phyloP scores from a whole-genome alignment of 2,113 vertebrate genomes.

The Pseudopodoces humilis region DNA sequence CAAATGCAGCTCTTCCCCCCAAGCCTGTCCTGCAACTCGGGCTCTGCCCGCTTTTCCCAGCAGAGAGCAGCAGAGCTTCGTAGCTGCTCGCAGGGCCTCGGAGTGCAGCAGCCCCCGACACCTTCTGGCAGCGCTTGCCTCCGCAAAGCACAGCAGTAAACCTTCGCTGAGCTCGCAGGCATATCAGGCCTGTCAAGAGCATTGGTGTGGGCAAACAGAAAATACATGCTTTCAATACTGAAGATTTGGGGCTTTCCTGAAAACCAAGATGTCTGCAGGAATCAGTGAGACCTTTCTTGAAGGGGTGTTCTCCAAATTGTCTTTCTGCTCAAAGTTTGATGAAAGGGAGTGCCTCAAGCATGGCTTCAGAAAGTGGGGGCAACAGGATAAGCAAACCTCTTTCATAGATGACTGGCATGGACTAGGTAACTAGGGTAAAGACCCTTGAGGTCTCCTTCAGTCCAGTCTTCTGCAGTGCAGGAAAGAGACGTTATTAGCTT shows the following conservation, averaged over 20 bases:
- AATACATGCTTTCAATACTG: neutral
- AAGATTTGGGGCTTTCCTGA: neutral
- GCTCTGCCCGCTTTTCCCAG: slow-evolving; percentile 9
- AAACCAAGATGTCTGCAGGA: neutral
- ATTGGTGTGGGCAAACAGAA: neutral
- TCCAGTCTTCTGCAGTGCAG: neutral
- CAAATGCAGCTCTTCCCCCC: neutral
- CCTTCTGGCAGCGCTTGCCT: neutral
- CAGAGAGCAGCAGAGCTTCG: slow-evolving; percentile 62
- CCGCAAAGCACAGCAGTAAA: neutral
- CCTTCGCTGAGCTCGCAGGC: neutral
- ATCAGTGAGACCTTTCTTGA: neutral
- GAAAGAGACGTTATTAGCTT: neutral
- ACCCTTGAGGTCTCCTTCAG: neutral
- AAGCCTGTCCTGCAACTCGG: neutral
- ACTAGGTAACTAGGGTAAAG: neutral
- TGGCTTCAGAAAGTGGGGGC: neutral
- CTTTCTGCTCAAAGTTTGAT: neutral
- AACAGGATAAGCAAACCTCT: neutral
- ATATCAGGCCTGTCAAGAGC: neutral
- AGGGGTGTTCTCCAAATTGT: neutral
- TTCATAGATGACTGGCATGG: neutral
- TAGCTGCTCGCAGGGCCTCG: neutral
- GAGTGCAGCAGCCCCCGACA: neutral
- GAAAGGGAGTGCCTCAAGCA: neutral